phyloP scores from a whole-genome alignment of 2,888 invertebrate species.

The Polietes domitor region DNA sequence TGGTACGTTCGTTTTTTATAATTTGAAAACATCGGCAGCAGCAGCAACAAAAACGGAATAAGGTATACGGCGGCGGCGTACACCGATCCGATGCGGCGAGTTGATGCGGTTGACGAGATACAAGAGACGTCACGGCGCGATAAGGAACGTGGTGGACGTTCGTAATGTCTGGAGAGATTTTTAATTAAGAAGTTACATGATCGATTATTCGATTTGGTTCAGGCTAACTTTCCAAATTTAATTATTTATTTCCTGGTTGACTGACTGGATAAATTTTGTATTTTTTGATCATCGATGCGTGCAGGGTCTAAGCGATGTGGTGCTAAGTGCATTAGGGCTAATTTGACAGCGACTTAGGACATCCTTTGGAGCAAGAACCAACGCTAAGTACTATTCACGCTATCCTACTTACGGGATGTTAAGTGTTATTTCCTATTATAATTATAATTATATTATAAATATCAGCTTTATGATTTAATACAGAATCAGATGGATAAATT shows the following conservation, averaged over 20 bases:
- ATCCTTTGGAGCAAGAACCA: too few species aligned
- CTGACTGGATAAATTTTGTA: too few species aligned
- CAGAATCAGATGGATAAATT: too few species aligned
- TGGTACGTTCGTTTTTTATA: constrained; percentile 29
- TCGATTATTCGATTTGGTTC: not conserved
- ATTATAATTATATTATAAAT: too few species aligned
- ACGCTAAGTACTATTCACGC: too few species aligned
- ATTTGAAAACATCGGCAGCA: constrained; percentile 36
- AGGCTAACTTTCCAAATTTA: not conserved
- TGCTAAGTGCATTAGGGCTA: too few species aligned
- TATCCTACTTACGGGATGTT: too few species aligned
- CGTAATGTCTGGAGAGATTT: constrained; percentile 1
- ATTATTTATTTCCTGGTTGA: not conserved
- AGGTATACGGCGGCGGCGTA: not conserved
- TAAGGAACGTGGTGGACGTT: not conserved
- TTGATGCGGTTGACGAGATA: constrained; percentile 24
- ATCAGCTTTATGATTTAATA: too few species aligned
- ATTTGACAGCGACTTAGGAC: too few species aligned
- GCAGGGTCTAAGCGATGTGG: too few species aligned
- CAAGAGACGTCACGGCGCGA: not conserved
- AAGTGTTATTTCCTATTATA: too few species aligned
- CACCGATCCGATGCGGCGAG: constrained; percentile 12
- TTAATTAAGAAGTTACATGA: constrained; percentile 20
- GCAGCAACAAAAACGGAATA: constrained; percentile 10
- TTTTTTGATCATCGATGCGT: too few species aligned